These are phyloP conservation scores for Acanthococcus lagerstroemiae DNA, from an alignment of 2,888 invertebrate genomes.

Conservation along the genomic window DNA sequence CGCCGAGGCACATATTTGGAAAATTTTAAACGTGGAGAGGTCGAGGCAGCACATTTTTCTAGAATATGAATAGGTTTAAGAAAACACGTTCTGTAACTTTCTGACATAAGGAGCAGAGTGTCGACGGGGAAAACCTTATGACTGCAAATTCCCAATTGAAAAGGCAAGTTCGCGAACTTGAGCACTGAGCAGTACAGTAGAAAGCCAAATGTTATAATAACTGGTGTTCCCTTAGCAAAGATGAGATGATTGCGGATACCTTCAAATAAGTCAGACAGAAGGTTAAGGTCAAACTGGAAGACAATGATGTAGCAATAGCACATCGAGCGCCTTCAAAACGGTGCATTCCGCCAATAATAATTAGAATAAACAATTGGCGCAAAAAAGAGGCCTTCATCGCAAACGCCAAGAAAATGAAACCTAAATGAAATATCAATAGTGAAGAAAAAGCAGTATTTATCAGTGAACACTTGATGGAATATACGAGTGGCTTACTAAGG, in stretches of 20 bases:
- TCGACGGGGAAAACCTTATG: background rate
- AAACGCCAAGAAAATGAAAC: background rate
- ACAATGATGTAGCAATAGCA: background rate
- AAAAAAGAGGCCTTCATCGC: background rate
- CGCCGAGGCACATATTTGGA: no score
- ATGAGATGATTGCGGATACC: background rate
- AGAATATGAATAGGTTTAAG: no score
- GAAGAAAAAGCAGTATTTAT: background rate
- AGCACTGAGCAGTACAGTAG: background rate
- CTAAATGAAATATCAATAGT: background rate
- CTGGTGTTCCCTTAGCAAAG: background rate
- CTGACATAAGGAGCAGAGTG: no score
- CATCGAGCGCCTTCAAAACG: background rate
- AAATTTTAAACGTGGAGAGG: no score
- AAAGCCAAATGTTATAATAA: background rate
- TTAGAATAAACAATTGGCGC: background rate
- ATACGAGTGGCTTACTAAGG: background rate
- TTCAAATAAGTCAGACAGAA: background rate
- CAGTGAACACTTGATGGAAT: background rate
- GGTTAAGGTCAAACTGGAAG: background rate
- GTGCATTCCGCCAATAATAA: background rate
- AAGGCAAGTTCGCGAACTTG: background rate
- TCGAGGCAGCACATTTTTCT: no score
- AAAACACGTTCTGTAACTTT: no score
- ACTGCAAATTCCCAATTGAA: background rate